A percentile compares a stretch with the other conserved stretches of the same genome.
These are phyloP conservation scores for Kryptopterus vitreolus DNA, from an alignment of 2,797 vertebrate species.

Conservation along the genomic window DNA sequence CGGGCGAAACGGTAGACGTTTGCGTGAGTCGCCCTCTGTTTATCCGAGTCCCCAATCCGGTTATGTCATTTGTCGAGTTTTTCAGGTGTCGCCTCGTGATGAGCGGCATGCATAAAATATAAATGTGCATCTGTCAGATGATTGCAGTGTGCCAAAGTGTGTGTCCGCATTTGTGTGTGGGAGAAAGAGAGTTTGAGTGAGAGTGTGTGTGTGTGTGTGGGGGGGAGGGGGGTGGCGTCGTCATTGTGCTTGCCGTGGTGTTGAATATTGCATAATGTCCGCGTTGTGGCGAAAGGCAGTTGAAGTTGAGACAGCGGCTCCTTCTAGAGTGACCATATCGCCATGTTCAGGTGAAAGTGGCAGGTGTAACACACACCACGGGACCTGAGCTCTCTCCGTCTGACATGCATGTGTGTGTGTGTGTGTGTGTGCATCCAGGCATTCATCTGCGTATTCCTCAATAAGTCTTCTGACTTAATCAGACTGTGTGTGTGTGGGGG, in stretches of 20 bases:
- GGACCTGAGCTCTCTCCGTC: constrained; percentile 66
- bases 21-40: constrained; percentile 18
- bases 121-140: constrained; percentile 36
- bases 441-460: constrained; percentile 22
- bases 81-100: constrained; percentile 33
- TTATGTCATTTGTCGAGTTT: constrained; percentile 34
- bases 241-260: constrained; percentile 53
- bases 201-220: constrained; percentile 35
- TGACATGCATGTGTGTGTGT: constrained; percentile 54
- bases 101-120: constrained; percentile 27
- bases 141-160: constrained; percentile 27
- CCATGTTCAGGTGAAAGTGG: constrained; percentile 59
- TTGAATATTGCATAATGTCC: constrained; percentile 71
- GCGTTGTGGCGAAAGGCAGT: constrained; percentile 67
- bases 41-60: constrained; percentile 17
- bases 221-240: constrained; percentile 43
- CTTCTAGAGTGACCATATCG: constrained; percentile 75
- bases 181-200: constrained; percentile 31
- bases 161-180: constrained; percentile 37
- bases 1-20: constrained; percentile 26
- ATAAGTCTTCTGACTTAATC: constrained; percentile 8
- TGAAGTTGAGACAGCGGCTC: constrained; percentile 71
- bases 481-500: constrained; percentile 2
- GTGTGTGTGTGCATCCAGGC: neutral
- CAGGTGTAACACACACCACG: constrained; percentile 75